A percentile compares a stretch with the other conserved stretches of the same genome.
Conservation (phyloP, 2,888 invertebrate genomes). For the Ichneumoninae sp. region DNA sequence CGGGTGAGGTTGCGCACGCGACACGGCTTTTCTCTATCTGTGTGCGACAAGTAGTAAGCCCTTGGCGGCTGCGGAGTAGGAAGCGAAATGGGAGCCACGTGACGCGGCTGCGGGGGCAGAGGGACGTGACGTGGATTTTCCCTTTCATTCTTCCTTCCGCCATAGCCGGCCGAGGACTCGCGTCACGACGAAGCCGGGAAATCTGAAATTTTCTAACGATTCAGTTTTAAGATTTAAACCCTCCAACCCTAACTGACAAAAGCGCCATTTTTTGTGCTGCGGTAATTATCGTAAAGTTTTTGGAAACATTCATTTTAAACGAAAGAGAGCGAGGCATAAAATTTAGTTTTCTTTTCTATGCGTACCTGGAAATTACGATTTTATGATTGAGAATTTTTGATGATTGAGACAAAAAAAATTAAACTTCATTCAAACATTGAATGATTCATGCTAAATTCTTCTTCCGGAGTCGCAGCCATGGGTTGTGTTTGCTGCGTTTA, state of each 20-base stretch:
- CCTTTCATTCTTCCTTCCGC: conserved; percentile 66
- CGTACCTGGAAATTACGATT: background rate
- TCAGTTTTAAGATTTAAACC: background rate
- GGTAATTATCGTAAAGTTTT: background rate
- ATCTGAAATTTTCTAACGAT: background rate
- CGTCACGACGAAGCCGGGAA: background rate
- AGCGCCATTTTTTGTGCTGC: background rate
- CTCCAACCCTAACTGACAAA: too few species aligned
- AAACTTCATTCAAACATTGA: background rate
- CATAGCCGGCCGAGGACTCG: conserved; percentile 45
- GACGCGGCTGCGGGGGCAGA: conserved; percentile 67
- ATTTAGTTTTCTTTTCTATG: background rate
- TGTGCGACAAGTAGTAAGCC: conserved; percentile 51
- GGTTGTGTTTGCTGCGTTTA: conserved; percentile 37
- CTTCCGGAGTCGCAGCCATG: background rate
- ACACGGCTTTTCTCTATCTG: conserved; percentile 26
- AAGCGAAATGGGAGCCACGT: conserved; percentile 61
- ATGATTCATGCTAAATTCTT: background rate
- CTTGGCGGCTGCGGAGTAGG: conserved; percentile 47
- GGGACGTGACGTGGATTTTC: conserved; percentile 63
- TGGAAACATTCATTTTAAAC: background rate
- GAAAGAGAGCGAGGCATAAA: background rate
- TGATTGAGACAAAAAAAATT: too few species aligned
- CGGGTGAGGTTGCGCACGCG: conserved; percentile 25
- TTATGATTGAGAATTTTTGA: background rate